These are phyloP conservation scores for Sminthopsis crassicaudata DNA, from an alignment of 2,113 vertebrate species.

Conservation along the genomic window DNA sequence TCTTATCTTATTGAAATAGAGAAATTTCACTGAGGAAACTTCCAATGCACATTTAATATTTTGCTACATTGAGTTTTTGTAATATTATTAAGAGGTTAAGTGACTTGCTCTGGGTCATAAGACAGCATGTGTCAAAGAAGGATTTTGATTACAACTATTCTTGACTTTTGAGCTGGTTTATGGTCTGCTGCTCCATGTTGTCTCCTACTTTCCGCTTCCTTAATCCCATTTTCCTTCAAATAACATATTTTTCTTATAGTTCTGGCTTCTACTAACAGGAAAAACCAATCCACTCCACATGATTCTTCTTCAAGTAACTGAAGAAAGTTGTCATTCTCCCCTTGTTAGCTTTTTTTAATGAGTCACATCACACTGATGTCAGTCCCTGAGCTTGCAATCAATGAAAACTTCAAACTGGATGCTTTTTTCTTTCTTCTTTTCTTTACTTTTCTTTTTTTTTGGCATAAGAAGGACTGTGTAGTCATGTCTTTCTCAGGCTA, in stretches of 20 bases:
- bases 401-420: not conserved
- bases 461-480: not conserved
- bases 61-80: not conserved
- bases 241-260: not conserved
- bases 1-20: not conserved
- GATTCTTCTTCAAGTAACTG: not conserved
- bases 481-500: not conserved
- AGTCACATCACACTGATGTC: not conserved
- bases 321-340: not conserved
- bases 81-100: not conserved
- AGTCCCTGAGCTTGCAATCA: not conserved
- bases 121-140: not conserved
- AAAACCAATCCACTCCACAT: not conserved
- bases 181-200: not conserved
- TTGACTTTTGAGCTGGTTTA: not conserved
- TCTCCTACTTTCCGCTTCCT: not conserved
- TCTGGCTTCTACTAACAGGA: not conserved
- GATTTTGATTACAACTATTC: not conserved
- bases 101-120: not conserved
- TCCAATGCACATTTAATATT: not conserved
- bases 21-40: not conserved
- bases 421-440: not conserved
- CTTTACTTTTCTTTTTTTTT: not conserved
- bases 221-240: not conserved
- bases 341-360: not conserved